Conservation (phyloP, 1,140 invertebrate species). For the Tetramorium alpestre region DNA sequence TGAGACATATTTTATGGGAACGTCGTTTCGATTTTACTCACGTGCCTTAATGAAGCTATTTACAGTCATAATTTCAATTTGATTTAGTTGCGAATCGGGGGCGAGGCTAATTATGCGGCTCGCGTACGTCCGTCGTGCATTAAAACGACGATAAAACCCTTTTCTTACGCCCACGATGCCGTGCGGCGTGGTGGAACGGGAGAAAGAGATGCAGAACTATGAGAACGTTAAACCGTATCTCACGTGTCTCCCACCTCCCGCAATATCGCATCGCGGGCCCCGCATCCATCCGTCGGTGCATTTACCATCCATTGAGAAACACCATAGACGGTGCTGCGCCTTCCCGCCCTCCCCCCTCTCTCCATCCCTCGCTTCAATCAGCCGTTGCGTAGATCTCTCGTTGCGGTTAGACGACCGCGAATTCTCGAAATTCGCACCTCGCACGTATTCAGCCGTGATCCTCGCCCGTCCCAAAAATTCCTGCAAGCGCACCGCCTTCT, state of each 20-base stretch:
- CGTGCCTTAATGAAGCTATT: constrained; percentile 49
- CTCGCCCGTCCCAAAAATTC: constrained; percentile 51
- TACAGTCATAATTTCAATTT: constrained; percentile 48
- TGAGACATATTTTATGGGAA: constrained; percentile 39
- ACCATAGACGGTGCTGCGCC: constrained; percentile 66
- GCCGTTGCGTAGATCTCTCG: neutral
- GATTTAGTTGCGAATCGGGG: constrained; percentile 44
- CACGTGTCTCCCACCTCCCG: constrained; percentile 65
- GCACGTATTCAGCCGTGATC: constrained; percentile 8
- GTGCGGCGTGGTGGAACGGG: neutral
- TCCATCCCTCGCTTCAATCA: constrained; percentile 45
- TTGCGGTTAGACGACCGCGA: constrained; percentile 50
- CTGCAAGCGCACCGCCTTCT: neutral
- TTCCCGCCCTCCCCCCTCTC: neutral
- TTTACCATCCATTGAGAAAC: constrained; percentile 74
- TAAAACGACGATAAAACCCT: constrained; percentile 66
- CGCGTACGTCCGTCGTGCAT: constrained; percentile 37
- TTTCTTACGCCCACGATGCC: constrained; percentile 60
- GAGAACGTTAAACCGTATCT: constrained; percentile 71
- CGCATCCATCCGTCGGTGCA: constrained; percentile 61
- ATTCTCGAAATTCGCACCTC: constrained; percentile 26
- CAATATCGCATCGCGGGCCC: constrained; percentile 40
- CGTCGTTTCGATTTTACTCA: constrained; percentile 36
- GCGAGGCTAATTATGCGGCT: constrained; percentile 64
- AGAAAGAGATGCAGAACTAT: constrained; percentile 53